These are phyloP conservation scores for Thoracochromis brauschi DNA, from an alignment of 2,113 vertebrate genomes.

Conservation along the genomic window DNA sequence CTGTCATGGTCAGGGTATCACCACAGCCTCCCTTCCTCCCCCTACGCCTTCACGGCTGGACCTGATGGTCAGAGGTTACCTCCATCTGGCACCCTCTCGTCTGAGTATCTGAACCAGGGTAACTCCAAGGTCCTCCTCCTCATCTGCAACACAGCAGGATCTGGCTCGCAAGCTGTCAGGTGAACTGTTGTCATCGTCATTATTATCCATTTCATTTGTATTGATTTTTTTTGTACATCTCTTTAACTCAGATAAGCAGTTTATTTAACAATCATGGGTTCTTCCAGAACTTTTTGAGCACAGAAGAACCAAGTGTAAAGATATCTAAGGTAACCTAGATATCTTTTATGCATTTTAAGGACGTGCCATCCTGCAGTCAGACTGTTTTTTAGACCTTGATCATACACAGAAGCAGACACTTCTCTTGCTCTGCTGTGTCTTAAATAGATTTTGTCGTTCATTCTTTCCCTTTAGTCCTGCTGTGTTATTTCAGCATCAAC, in stretches of 20 bases:
- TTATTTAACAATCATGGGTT: not conserved
- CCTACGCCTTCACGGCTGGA: conserved; percentile 46
- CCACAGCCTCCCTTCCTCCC: conserved; percentile 76
- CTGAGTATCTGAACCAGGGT: conserved; percentile 71
- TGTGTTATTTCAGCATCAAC: not conserved
- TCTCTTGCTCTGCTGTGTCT: not conserved
- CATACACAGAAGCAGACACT: not conserved
- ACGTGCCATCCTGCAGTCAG: not conserved
- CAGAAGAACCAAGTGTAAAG: not conserved
- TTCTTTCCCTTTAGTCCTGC: not conserved
- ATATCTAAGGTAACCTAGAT: not conserved
- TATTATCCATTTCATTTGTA: not conserved
- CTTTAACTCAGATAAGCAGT: not conserved
- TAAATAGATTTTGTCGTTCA: not conserved
- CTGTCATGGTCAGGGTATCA: conserved; percentile 67
- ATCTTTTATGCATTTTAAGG: not conserved
- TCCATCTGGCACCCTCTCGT: conserved; percentile 66
- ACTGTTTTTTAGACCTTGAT: not conserved
- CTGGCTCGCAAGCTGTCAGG: conserved; percentile 77
- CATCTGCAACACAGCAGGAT: conserved; percentile 79
- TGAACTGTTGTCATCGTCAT: conserved; percentile 37
- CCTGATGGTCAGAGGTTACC: conserved; percentile 53
- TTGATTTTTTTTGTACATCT: not conserved
- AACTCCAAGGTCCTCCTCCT: conserved; percentile 74
- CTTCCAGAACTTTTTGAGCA: not conserved